Evolutionary conservation across 1,140 invertebrate species (phyloP), one percentile per base, ranked within the genome.

Genomic region (Mycetomoellerius zeteki): DNA sequence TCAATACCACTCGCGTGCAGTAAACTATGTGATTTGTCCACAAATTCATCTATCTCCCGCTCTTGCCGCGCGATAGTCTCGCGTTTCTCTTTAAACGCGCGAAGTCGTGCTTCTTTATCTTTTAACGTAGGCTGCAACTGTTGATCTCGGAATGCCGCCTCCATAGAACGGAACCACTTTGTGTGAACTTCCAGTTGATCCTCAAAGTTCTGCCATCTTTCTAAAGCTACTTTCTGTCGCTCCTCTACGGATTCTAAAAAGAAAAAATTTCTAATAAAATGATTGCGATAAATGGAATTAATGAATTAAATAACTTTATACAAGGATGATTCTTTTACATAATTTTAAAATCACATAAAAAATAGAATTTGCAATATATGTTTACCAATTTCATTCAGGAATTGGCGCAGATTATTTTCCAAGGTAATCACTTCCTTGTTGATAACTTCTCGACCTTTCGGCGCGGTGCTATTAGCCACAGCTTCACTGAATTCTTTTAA

Each of bases 171-270:
- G 78, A 99, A 97, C 98, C 98, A 99, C 88, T 97, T 97, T 6
- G 97, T 97, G 47, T 98, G 97, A 14, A 96, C 95, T 88, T 99
- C 97, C 43, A 98, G 96, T 52, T 97, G 96, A 56, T 96, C 95
- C 93, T 99, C 98, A 95, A 99, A 99, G 81, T 98, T 97, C 85
- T 97, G 96, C 99, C 99, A 99, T 94, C 98, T 97, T 64, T 97
- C 96, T 16, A 98, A 93, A 0, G 97, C 97, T 88, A 97, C 96
- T 90, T 97, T 96, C 60, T 99, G 96, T 92, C 97, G 97, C 30
- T 96, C 95, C 89, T 97, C 96, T 8, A 96, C 96, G 27, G 94
- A 94, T 86, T 96, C 96, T 96, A 88, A 78, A 72, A 75, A 62
- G 10, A 27, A 43, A 4, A 37, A 50, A 47, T 54, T 60, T 43